Conservation (phyloP, 2,113 vertebrate genomes). For the Strix aluco region DNA sequence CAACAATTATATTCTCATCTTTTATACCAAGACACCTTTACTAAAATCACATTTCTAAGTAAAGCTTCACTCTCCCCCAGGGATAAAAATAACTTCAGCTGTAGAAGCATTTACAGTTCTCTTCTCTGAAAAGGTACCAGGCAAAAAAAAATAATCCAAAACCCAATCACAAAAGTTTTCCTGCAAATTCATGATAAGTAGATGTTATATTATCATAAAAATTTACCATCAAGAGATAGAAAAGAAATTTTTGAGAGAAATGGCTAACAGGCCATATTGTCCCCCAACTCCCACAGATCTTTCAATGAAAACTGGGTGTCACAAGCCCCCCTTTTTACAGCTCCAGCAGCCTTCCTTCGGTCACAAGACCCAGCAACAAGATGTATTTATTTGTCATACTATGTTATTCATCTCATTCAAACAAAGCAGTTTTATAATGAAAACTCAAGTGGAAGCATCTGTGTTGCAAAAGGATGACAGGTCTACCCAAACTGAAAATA, state of each 20-base stretch:
- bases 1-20: not conserved
- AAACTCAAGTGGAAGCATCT: not conserved
- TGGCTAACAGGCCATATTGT: not conserved
- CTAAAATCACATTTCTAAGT: constrained; percentile 15
- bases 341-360: not conserved
- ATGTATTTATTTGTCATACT: not conserved
- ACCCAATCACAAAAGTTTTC: not conserved
- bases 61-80: not conserved
- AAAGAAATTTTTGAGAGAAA: not conserved
- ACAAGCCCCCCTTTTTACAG: not conserved
- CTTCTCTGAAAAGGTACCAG: not conserved
- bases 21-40: not conserved
- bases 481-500: not conserved
- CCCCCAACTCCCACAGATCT: not conserved
- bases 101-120: not conserved
- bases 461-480: not conserved
- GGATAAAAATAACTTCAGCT: not conserved
- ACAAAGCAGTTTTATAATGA: not conserved
- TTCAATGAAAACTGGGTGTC: not conserved
- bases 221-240: not conserved
- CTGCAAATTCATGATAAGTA: not conserved
- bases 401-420: not conserved
- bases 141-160: not conserved
- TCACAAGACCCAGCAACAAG: not conserved
- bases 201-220: not conserved